Evolutionary conservation across 2,888 invertebrate species (phyloP).

Genomic region (Trachelus iudaicus): DNA sequence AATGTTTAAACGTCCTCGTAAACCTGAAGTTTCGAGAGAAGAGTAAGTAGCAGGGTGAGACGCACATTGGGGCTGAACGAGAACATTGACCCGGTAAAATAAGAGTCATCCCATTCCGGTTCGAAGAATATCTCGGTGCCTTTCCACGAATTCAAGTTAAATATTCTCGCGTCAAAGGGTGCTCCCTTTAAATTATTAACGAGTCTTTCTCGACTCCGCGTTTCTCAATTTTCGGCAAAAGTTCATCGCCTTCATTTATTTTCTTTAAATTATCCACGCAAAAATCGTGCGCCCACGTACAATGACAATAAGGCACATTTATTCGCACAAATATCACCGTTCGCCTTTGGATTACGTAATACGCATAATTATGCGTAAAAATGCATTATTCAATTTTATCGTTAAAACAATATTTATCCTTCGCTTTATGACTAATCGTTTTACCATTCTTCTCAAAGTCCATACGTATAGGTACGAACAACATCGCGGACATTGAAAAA

Average conservation of each 20-base stretch:
- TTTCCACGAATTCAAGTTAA: neutral
- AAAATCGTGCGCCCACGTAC: too few species aligned
- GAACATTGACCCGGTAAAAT: slow-evolving; percentile 6
- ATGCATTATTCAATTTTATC: too few species aligned
- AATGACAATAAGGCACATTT: too few species aligned
- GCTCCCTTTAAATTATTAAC: neutral
- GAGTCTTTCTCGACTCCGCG: neutral
- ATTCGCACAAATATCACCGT: too few species aligned
- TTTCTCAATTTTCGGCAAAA: neutral
- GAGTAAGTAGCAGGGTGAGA: neutral
- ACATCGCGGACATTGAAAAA: neutral
- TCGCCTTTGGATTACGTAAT: too few species aligned
- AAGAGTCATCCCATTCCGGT: neutral
- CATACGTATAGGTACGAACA: neutral
- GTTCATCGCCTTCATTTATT: too few species aligned
- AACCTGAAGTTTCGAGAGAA: slow-evolving; percentile 38
- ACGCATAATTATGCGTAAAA: too few species aligned
- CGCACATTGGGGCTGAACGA: neutral
- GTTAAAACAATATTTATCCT: neutral
- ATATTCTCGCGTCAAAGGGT: neutral
- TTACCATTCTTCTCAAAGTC: neutral
- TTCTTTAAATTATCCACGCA: too few species aligned
- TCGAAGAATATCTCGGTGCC: neutral
- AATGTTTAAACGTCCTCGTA: slow-evolving; percentile 48
- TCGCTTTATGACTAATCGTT: neutral